A percentile compares a stretch with the other conserved stretches of the same genome.
These are phyloP conservation scores for Ceryle rudis DNA, from an alignment of 2,797 vertebrate genomes.

Conservation along the genomic window DNA sequence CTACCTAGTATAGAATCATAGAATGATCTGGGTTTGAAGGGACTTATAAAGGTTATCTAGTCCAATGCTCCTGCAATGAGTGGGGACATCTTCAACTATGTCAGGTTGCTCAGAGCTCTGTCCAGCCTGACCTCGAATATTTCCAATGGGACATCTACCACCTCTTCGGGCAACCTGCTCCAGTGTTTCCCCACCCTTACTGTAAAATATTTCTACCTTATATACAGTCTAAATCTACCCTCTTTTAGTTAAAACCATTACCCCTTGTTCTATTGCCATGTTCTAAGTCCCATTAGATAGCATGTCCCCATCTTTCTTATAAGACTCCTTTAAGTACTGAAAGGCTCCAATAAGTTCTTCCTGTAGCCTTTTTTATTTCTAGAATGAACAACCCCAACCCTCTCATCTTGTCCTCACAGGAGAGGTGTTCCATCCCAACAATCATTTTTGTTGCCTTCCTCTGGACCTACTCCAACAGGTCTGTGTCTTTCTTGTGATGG, in stretches of 20 bases:
- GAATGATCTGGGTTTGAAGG: background rate
- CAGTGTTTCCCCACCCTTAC: background rate
- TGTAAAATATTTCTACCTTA: background rate
- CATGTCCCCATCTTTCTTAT: background rate
- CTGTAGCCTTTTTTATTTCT: background rate
- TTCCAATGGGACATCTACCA: background rate
- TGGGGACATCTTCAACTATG: background rate
- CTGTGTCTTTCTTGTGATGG: fast-evolving
- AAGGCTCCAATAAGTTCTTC: background rate
- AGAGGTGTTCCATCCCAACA: fast-evolving
- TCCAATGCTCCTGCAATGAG: background rate
- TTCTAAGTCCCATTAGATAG: background rate
- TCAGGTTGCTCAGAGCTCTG: background rate
- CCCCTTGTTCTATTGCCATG: fast-evolving
- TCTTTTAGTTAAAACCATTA: background rate
- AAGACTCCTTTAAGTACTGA: background rate
- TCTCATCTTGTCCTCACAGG: background rate
- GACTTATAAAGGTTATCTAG: background rate
- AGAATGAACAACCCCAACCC: background rate
- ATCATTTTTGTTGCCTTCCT: background rate
- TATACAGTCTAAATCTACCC: background rate
- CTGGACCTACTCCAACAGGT: fast-evolving
- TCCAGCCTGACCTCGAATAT: background rate
- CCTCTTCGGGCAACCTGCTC: background rate
- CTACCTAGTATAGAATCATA: background rate